These are phyloP conservation scores for Enteromius argenteus DNA, from an alignment of 2,797 vertebrate species.

Conservation along the genomic window DNA sequence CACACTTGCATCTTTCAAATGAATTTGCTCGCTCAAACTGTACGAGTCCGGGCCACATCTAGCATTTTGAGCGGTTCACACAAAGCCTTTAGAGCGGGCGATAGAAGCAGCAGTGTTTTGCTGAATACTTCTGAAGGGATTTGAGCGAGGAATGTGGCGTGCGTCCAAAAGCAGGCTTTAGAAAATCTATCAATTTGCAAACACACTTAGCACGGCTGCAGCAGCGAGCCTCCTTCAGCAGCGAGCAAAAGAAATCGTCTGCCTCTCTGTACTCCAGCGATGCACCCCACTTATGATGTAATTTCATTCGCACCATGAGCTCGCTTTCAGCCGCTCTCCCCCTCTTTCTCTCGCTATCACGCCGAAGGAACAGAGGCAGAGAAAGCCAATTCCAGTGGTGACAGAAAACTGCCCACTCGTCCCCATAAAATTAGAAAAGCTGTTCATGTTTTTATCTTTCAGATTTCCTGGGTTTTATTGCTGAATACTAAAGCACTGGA, in stretches of 20 bases:
- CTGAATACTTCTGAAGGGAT: conserved; percentile 79
- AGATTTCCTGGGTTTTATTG: conserved; percentile 89
- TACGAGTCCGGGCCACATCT: conserved; percentile 6
- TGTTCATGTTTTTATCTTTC: conserved; percentile 85
- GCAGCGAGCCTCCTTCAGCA: conserved; percentile 65
- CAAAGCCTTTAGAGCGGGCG: conserved; percentile 23
- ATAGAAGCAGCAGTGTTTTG: conserved; percentile 38
- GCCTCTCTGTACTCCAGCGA: conserved; percentile 69
- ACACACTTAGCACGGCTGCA: conserved; percentile 79
- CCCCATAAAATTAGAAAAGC: conserved; percentile 85
- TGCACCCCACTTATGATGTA: conserved; percentile 81
- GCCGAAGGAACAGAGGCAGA: conserved; percentile 60
- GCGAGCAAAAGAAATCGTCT: conserved; percentile 75
- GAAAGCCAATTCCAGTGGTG: conserved; percentile 82
- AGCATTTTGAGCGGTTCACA: background rate
- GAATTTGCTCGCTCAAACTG: conserved; percentile 1
- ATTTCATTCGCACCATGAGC: conserved; percentile 82
- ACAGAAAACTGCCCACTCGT: conserved; percentile 84
- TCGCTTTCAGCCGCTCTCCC: conserved; percentile 74
- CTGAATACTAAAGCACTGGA: conserved; percentile 90
- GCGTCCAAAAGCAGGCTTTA: conserved; percentile 68
- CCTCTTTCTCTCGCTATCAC: conserved; percentile 35
- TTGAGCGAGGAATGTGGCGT: conserved; percentile 72
- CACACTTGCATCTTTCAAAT: background rate
- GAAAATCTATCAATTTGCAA: conserved; percentile 86